phyloP scores from a whole-genome alignment of 2,797 vertebrate genomes.

The Rhinichthys osculus region DNA sequence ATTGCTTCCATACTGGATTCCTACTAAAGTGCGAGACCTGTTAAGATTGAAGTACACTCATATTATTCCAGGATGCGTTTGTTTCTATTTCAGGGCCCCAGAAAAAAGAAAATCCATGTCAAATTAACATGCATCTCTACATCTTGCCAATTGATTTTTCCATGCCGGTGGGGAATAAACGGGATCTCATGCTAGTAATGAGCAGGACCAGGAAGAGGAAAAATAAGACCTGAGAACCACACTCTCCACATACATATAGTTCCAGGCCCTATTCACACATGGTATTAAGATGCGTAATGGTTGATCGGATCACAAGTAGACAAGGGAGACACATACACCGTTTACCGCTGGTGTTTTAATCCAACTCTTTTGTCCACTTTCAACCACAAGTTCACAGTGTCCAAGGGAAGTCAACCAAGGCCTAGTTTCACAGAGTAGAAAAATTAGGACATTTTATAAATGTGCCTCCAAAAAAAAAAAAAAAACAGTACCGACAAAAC shows the following conservation, averaged over 20 bases:
- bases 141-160: constrained; percentile 51
- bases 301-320: not conserved
- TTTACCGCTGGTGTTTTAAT: too few relatives aligned
- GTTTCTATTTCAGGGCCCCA: constrained; percentile 37
- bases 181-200: constrained; percentile 42
- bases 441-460: too few relatives aligned
- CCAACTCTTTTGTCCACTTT: too few relatives aligned
- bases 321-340: too few relatives aligned
- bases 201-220: constrained; percentile 24
- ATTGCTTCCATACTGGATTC: constrained; percentile 28
- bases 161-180: constrained; percentile 18
- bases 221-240: constrained; percentile 25
- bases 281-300: not conserved
- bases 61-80: constrained; percentile 23
- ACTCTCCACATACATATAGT: not conserved
- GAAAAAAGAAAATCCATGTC: constrained; percentile 3
- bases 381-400: too few relatives aligned
- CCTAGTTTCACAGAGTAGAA: too few relatives aligned
- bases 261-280: not conserved
- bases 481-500: too few relatives aligned
- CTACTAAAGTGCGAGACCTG: constrained; percentile 16
- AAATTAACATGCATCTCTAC: constrained; percentile 52
- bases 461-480: too few relatives aligned
- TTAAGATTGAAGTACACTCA: constrained; percentile 22
- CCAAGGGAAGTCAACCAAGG: too few relatives aligned